phyloP scores from a whole-genome alignment of 2,797 vertebrate genomes.

The Pangasius larnaudii region DNA sequence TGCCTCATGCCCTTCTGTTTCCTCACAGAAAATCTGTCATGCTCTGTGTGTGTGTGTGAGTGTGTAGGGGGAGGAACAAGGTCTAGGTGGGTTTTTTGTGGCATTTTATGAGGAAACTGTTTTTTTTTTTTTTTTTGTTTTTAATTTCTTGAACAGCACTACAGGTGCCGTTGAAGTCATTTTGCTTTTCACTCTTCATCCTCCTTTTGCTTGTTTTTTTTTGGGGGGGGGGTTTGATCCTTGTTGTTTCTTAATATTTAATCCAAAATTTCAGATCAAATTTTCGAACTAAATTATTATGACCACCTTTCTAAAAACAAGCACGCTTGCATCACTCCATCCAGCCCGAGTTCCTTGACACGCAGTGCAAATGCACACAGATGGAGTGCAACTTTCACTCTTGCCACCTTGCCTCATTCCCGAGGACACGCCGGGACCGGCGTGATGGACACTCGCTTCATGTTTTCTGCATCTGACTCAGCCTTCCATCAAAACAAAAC shows the following conservation, averaged over 20 bases:
- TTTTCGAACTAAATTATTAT: background rate
- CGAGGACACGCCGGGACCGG: slow-evolving; percentile 40
- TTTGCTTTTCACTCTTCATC: slow-evolving; percentile 42
- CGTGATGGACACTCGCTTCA: slow-evolving; percentile 60
- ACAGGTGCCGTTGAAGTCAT: background rate
- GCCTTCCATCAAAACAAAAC: slow-evolving; percentile 50
- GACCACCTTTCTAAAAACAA: background rate
- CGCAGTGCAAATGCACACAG: slow-evolving; percentile 7
- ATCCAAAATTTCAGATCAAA: background rate
- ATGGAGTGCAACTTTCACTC: slow-evolving; percentile 41
- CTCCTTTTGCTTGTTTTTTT: slow-evolving; percentile 31
- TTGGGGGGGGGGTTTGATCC: background rate
- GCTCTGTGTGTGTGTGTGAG: slow-evolving; percentile 11
- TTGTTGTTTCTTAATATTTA: background rate
- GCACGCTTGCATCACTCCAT: background rate
- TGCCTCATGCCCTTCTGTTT: slow-evolving; percentile 64
- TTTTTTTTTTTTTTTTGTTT: background rate
- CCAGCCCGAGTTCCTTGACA: background rate
- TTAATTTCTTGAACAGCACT: background rate
- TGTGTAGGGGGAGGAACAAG: background rate
- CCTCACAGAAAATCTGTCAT: slow-evolving; percentile 4
- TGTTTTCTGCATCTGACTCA: slow-evolving; percentile 70
- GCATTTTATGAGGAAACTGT: background rate
- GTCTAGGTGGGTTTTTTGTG: slow-evolving; percentile 17
- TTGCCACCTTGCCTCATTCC: slow-evolving; percentile 39